Conservation (phyloP, 2,888 invertebrate species). For the Limenitis camilla region DNA sequence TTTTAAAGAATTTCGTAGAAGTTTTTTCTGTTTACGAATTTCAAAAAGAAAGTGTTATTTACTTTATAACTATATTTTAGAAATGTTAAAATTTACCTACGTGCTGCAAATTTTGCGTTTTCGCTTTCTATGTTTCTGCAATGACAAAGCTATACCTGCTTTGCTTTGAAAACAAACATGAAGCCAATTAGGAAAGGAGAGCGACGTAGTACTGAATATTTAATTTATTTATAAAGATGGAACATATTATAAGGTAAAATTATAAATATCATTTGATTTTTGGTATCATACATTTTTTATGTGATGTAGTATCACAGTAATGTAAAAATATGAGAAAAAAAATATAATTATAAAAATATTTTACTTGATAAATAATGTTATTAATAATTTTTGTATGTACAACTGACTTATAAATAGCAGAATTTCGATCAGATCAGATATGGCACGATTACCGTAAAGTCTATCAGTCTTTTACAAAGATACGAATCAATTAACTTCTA, state of each 20-base stretch:
- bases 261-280: too few species aligned
- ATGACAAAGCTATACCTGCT: conserved; percentile 1
- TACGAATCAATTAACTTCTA: conserved; percentile 16
- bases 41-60: too few species aligned
- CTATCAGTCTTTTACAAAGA: conserved; percentile 64
- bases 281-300: too few species aligned
- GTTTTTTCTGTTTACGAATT: too few species aligned
- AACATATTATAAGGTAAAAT: too few species aligned
- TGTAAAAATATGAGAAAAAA: too few species aligned
- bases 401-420: conserved; percentile 15
- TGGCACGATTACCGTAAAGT: conserved; percentile 64
- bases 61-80: background rate
- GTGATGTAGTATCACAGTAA: too few species aligned
- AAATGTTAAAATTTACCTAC: conserved; percentile 5
- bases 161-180: conserved; percentile 8
- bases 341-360: background rate
- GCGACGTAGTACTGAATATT: background rate
- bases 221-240: too few species aligned
- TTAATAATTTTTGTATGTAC: conserved; percentile 14
- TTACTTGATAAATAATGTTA: background rate
- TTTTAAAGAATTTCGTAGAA: too few species aligned
- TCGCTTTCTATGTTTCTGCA: conserved; percentile 2
- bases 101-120: too few species aligned
- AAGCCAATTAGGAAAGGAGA: background rate
- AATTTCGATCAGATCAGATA: conserved; percentile 38